Evolutionary conservation across 2,113 vertebrate species (phyloP).

Genomic region (Rhodinocichla rosea): DNA sequence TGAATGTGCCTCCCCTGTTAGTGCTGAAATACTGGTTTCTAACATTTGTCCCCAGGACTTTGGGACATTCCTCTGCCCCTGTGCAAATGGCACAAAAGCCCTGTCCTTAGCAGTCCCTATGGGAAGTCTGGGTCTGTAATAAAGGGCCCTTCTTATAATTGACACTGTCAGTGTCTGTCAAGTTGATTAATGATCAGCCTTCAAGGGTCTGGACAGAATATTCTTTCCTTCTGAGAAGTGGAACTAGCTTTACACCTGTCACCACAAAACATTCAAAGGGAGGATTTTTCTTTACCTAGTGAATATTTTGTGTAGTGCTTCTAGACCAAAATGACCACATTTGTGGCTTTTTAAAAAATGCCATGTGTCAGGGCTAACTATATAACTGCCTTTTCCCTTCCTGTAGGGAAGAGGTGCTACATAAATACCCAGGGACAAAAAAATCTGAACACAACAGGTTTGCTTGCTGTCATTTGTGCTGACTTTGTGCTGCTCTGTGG

Average conservation of each 20-base stretch:
- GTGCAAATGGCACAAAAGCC: not conserved
- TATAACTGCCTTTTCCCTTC: not conserved
- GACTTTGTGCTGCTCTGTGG: not conserved
- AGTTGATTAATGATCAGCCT: slow-evolving; percentile 44
- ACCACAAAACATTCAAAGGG: not conserved
- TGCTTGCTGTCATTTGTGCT: not conserved
- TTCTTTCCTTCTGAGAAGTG: not conserved
- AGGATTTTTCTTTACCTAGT: not conserved
- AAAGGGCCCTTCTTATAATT: slow-evolving; percentile 1
- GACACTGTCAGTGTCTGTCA: slow-evolving; percentile 38
- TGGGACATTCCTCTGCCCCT: not conserved
- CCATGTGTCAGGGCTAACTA: not conserved
- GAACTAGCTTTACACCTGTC: not conserved
- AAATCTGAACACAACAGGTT: not conserved
- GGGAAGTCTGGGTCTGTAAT: slow-evolving; percentile 5
- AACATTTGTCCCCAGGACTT: not conserved
- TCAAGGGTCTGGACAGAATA: not conserved
- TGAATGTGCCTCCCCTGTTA: not conserved
- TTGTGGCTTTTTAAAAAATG: not conserved
- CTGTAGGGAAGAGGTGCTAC: not conserved
- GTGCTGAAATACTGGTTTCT: not conserved
- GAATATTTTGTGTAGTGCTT: not conserved
- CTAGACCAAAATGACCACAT: not conserved
- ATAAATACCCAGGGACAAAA: not conserved
- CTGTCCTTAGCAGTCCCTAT: not conserved